phyloP scores from a whole-genome alignment of 1,140 invertebrate species.

The Littorina saxatilis region DNA sequence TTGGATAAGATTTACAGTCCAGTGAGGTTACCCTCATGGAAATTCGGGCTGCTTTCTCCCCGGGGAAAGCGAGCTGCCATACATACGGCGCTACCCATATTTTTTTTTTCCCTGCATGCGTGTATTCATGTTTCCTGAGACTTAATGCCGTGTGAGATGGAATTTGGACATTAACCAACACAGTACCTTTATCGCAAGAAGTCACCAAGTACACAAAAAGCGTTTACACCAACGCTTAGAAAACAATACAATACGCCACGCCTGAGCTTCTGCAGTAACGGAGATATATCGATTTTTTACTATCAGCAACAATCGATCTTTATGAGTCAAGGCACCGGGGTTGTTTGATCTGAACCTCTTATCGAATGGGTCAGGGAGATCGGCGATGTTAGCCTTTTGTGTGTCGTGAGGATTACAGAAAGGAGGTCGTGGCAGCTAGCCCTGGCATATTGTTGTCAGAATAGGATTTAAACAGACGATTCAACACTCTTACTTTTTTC shows the following conservation, averaged over 20 bases:
- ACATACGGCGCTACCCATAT: too few species aligned
- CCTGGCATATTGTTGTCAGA: background rate
- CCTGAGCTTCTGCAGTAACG: too few species aligned
- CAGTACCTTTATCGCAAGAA: background rate
- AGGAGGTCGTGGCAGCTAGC: too few species aligned
- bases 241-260: background rate
- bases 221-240: too few species aligned
- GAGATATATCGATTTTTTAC: background rate
- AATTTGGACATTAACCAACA: background rate
- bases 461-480: background rate
- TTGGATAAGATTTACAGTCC: background rate
- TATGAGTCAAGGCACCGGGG: background rate
- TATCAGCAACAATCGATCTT: background rate
- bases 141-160: background rate
- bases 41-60: too few species aligned
- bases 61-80: too few species aligned
- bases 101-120: too few species aligned
- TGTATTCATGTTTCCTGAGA: too few species aligned
- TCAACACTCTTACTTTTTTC: background rate
- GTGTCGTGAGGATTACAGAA: too few species aligned
- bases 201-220: too few species aligned
- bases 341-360: background rate
- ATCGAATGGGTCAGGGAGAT: too few species aligned
- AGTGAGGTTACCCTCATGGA: background rate
- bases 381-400: too few species aligned